phyloP scores from a whole-genome alignment of 2,797 vertebrate species.

The Sebastes cheni region DNA sequence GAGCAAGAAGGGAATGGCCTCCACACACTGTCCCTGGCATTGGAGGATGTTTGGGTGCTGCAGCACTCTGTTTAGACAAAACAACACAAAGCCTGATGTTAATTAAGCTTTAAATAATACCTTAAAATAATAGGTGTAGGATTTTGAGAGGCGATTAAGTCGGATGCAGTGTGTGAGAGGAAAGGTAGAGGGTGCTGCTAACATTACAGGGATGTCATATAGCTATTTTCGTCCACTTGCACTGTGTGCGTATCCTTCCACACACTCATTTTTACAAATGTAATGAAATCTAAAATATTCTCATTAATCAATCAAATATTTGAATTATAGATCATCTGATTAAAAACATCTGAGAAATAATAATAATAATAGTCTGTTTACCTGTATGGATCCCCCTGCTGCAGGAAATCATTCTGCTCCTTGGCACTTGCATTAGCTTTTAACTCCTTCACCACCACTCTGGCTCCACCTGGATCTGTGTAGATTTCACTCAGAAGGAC shows the following conservation, averaged over 20 bases:
- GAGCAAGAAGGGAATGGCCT: conserved; percentile 95
- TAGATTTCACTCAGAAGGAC: conserved; percentile 96
- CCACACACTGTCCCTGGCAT: conserved; percentile 94
- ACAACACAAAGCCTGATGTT: not conserved
- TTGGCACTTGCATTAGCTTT: conserved; percentile 91
- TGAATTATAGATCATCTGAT: not conserved
- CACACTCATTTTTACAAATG: not conserved
- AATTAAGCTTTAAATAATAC: not conserved
- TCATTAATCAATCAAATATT: not conserved
- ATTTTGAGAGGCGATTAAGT: not conserved
- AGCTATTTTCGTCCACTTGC: not conserved
- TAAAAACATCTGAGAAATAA: not conserved
- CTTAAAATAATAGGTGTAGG: not conserved
- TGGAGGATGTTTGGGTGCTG: conserved; percentile 96
- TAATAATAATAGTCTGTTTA: conserved; percentile 54
- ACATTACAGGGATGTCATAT: conserved; percentile 8
- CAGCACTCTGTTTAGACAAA: conserved; percentile 76
- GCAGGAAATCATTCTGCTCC: conserved; percentile 94
- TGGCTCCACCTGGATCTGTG: conserved; percentile 88
- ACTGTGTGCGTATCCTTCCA: not conserved
- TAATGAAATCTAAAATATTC: not conserved
- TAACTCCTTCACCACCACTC: conserved; percentile 94
- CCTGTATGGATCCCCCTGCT: conserved; percentile 95
- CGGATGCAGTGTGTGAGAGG: conserved; percentile 27
- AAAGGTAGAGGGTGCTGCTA: conserved; percentile 57